These are phyloP conservation scores for Melolontha melolontha DNA, from an alignment of 2,888 invertebrate genomes.

Conservation along the genomic window DNA sequence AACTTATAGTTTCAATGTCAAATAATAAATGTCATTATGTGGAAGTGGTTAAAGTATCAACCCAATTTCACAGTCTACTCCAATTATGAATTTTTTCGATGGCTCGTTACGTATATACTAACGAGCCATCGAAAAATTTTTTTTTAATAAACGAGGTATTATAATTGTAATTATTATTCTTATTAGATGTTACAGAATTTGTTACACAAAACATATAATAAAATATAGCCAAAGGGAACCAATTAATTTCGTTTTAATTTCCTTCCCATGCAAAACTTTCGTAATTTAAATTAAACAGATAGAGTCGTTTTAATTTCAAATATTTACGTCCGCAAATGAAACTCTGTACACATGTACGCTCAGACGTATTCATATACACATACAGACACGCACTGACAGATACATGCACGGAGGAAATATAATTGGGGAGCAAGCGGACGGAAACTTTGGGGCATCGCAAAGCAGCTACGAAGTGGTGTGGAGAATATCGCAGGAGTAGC, in stretches of 20 bases:
- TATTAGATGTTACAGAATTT: no score
- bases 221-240: conserved; percentile 1
- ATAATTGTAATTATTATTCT: no score
- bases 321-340: conserved; percentile 38
- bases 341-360: conserved; percentile 12
- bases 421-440: conserved; percentile 37
- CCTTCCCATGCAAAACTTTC: conserved; percentile 18
- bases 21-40: no score
- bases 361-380: not conserved
- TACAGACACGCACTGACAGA: conserved; percentile 1
- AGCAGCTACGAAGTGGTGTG: conserved; percentile 1
- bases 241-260: conserved; percentile 35
- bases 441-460: conserved; percentile 23
- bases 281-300: conserved; percentile 37
- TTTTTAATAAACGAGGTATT: no score
- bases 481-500: not conserved
- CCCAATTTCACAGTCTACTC: no score
- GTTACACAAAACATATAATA: no score
- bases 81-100: no score
- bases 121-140: no score
- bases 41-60: no score
- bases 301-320: conserved; percentile 37
- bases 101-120: no score
- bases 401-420: conserved; percentile 13
- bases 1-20: no score